Conservation (phyloP, 2,888 invertebrate genomes). For the Gibbula magus region DNA sequence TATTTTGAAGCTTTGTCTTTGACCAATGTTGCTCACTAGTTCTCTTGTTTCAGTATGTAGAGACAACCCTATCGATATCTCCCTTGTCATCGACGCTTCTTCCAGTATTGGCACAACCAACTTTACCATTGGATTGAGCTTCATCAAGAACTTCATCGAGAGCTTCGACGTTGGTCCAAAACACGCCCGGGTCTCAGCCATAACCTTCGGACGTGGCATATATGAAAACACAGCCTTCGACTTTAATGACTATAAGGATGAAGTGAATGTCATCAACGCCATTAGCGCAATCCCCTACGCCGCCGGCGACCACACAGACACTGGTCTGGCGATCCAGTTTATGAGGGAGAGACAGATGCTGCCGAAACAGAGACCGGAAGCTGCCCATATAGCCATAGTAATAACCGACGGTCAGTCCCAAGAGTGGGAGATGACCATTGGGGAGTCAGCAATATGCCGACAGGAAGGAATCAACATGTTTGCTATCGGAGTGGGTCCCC, state of each 20-base stretch:
- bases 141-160: constrained; percentile 29
- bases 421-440: constrained; percentile 28
- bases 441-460: constrained; percentile 22
- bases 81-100: not conserved
- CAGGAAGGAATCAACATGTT: constrained; percentile 32
- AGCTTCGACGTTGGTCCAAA: constrained; percentile 32
- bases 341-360: constrained; percentile 31
- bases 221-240: constrained; percentile 31
- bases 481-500: constrained; percentile 38
- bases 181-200: constrained; percentile 33
- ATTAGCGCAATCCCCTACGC: constrained; percentile 21
- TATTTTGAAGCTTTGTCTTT: not conserved
- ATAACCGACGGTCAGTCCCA: constrained; percentile 40
- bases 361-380: constrained; percentile 8
- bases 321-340: constrained; percentile 33
- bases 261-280: constrained; percentile 22
- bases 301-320: constrained; percentile 26
- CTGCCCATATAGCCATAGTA: constrained; percentile 38
- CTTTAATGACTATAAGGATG: constrained; percentile 35
- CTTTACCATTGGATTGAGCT: not conserved
- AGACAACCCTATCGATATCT: not conserved
- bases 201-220: constrained; percentile 34
- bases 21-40: not conserved
- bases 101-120: not conserved
- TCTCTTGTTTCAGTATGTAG: not conserved